phyloP scores from a whole-genome alignment of 1,140 invertebrate genomes.

The Drosophila trapezifrons region DNA sequence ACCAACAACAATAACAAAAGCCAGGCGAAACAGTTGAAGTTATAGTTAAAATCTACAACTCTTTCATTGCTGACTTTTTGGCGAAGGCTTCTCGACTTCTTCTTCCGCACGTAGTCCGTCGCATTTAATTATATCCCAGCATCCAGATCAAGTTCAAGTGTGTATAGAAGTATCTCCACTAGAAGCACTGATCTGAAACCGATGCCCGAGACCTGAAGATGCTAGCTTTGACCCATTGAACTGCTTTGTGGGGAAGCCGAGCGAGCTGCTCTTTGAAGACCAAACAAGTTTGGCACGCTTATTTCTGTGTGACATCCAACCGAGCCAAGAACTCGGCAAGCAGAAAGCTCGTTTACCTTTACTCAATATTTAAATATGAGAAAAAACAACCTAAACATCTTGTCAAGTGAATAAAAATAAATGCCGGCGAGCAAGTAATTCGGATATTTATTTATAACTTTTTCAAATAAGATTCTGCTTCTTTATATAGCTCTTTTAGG shows the following conservation, averaged over 20 bases:
- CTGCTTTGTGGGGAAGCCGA: conserved; percentile 49
- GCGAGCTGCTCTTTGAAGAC: conserved; percentile 18
- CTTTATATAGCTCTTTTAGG: no score
- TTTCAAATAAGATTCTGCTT: rapidly evolving
- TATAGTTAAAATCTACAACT: conserved; percentile 39
- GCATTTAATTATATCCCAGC: conserved; percentile 25
- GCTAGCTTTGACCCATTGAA: conserved; percentile 64
- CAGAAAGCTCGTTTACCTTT: conserved; percentile 11
- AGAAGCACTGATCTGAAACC: conserved; percentile 38
- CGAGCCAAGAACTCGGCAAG: conserved; percentile 30
- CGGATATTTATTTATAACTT: background rate
- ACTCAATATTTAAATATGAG: background rate
- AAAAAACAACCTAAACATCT: background rate
- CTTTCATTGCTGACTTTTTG: conserved; percentile 26
- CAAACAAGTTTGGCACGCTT: conserved; percentile 46
- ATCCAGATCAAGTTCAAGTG: conserved; percentile 75
- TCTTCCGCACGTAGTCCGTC: conserved; percentile 60
- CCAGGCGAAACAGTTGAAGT: conserved; percentile 38
- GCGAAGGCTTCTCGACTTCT: conserved; percentile 40
- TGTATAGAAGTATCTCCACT: conserved; percentile 23
- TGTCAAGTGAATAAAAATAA: background rate
- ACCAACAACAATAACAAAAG: conserved; percentile 48
- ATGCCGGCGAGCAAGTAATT: background rate
- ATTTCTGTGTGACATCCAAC: conserved; percentile 26
- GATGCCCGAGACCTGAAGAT: background rate